Evolutionary conservation across 2,888 invertebrate genomes (phyloP), one percentile per base, ranked within the genome.

Genomic region (Altica lythri): DNA sequence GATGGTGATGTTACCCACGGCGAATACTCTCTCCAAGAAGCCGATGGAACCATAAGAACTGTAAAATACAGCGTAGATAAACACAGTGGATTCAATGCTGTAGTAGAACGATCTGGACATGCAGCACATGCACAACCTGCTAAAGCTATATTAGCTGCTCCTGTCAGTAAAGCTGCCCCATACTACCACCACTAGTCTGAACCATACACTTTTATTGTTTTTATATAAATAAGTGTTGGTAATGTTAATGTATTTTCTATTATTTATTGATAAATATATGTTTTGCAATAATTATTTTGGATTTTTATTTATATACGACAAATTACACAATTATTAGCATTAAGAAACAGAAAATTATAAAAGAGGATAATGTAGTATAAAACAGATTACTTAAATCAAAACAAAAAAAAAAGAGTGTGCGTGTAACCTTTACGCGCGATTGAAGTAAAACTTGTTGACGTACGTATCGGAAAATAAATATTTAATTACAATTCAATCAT

Each of bases 1-100:
- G 80, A 81, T 52, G 82, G 82, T 0, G 80, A 81, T 60, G 70
- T 74, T 55, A 81, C 81, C 6, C 76, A 75, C 38, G 83, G 83
- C 4, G 78, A 79, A 59, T 82, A 82, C 72, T 80, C 81, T 61
- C 75, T 81, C 50, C 75, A 81, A 16, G 81, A 82, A 66, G 77
- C 81, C 14, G 82, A 82, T 63, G 81, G 82, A 57, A 79, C 81
- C 16, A 65, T 79, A 52, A 76, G 83, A 65, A 79, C 75, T 65
- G 82, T 82, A 51, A 75, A 79, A 61, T 83, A 83, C 67, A 72
- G 80, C 57, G 81, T 82, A 59, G 81, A 82, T 69, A 78, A 80
- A 55, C 76, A 78, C 55, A 78, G 77, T 57, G 82, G 82, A 77
- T 82, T 71, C 61, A 70, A 69, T 58, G 71, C 71, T 44, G 63